A percentile compares a stretch with the other conserved stretches of the same genome.
Conservation (phyloP, 2,888 invertebrate genomes). For the Frankliniella fusca region DNA sequence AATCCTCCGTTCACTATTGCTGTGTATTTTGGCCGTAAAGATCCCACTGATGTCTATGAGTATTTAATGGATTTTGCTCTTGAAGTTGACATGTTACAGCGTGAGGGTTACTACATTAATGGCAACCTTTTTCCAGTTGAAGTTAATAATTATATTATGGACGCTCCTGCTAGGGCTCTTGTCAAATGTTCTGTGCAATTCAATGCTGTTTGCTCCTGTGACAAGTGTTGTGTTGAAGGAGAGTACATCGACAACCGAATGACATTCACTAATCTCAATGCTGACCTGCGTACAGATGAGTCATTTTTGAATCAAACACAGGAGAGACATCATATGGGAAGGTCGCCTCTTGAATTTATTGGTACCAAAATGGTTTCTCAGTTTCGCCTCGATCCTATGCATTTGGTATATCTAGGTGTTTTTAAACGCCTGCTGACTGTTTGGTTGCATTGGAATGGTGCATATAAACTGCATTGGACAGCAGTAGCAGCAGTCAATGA, state of each 20-base stretch:
- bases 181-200: slow-evolving; percentile 32
- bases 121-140: slow-evolving; percentile 24
- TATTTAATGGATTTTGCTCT: no score
- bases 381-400: slow-evolving; percentile 34
- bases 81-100: no score
- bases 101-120: no score
- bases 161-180: slow-evolving; percentile 34
- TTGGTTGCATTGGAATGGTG: slow-evolving; percentile 30
- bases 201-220: slow-evolving; percentile 33
- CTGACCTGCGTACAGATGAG: slow-evolving; percentile 28
- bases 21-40: no score
- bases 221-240: slow-evolving; percentile 35
- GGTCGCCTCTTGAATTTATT: slow-evolving; percentile 36
- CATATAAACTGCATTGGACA: no score
- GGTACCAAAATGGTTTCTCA: slow-evolving; percentile 37
- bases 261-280: slow-evolving; percentile 31
- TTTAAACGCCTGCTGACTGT: slow-evolving; percentile 37
- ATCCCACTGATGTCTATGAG: no score
- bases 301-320: slow-evolving; percentile 34
- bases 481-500: no score
- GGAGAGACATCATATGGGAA: slow-evolving; percentile 36
- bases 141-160: slow-evolving; percentile 33
- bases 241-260: slow-evolving; percentile 35
- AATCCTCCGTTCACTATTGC: no score
- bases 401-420: slow-evolving; percentile 39